Evolutionary conservation across 2,888 invertebrate genomes (phyloP).

Genomic region (Brassicogethes aeneus): DNA sequence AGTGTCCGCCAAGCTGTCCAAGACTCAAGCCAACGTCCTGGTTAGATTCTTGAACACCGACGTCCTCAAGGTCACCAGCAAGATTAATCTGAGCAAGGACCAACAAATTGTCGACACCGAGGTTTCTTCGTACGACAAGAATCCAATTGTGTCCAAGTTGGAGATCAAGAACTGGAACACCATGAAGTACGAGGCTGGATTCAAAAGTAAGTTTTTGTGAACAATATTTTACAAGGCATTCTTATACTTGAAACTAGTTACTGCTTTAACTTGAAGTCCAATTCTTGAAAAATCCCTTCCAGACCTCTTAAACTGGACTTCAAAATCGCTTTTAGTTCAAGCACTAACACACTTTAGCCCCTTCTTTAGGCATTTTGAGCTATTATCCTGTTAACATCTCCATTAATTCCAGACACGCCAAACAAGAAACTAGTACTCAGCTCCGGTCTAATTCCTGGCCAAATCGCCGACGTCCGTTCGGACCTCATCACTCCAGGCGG

Average conservation of each 20-base stretch:
- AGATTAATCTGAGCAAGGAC: slow-evolving; percentile 42
- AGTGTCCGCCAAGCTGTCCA: slow-evolving; percentile 18
- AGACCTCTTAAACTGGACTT: too few relatives aligned
- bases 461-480: slow-evolving; percentile 51
- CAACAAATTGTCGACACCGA: slow-evolving; percentile 46
- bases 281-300: too few relatives aligned
- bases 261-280: neutral
- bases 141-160: slow-evolving; percentile 42
- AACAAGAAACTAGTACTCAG: slow-evolving; percentile 47
- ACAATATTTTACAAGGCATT: neutral
- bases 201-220: slow-evolving; percentile 42
- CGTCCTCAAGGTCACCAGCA: slow-evolving; percentile 46
- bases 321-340: too few relatives aligned
- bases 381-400: too few relatives aligned
- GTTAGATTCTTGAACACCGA: slow-evolving; percentile 43
- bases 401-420: slow-evolving; percentile 30
- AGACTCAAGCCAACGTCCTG: slow-evolving; percentile 24
- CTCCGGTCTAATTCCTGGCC: slow-evolving; percentile 50
- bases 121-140: slow-evolving; percentile 44
- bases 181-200: slow-evolving; percentile 46
- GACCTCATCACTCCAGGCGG: slow-evolving; percentile 46
- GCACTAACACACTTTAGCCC: too few relatives aligned
- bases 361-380: too few relatives aligned
- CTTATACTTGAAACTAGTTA: neutral
- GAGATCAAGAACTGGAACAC: slow-evolving; percentile 50